Evolutionary conservation across 2,113 vertebrate genomes (phyloP).

Genomic region (Aegotheles bennettii): DNA sequence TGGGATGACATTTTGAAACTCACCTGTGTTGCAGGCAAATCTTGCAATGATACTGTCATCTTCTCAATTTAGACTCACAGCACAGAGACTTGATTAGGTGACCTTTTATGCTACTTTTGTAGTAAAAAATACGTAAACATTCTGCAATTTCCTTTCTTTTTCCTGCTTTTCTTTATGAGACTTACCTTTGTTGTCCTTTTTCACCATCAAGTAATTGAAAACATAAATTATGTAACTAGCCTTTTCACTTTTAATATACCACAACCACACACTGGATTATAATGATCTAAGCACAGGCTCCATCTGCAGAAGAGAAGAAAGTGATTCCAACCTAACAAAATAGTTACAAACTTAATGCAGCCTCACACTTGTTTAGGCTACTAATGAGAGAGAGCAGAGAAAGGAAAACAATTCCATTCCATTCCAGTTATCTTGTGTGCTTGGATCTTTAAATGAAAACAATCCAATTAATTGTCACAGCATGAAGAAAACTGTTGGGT

Average conservation of each 20-base stretch:
- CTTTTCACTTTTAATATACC: conserved; percentile 2
- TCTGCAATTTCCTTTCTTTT: neutral
- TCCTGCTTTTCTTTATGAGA: neutral
- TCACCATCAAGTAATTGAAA: neutral
- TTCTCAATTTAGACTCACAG: neutral
- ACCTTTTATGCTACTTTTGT: neutral
- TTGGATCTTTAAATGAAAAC: conserved; percentile 34
- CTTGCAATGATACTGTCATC: neutral
- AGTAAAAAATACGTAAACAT: neutral
- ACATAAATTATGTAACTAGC: neutral
- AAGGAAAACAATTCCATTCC: neutral
- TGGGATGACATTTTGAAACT: neutral
- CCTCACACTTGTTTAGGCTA: conserved; percentile 9
- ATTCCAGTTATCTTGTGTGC: neutral
- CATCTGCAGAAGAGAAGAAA: neutral
- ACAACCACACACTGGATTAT: neutral
- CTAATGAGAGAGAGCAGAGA: conserved; percentile 13
- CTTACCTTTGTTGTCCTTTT: neutral
- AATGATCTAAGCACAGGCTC: neutral
- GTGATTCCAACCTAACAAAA: conserved; percentile 18
- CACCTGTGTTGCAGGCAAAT: neutral
- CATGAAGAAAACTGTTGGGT: neutral
- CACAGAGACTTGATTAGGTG: neutral
- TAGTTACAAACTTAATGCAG: conserved; percentile 23
- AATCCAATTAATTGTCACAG: conserved; percentile 16